These are phyloP conservation scores for Okapia johnstoni DNA, from an alignment of 2,113 vertebrate species.

Conservation along the genomic window DNA sequence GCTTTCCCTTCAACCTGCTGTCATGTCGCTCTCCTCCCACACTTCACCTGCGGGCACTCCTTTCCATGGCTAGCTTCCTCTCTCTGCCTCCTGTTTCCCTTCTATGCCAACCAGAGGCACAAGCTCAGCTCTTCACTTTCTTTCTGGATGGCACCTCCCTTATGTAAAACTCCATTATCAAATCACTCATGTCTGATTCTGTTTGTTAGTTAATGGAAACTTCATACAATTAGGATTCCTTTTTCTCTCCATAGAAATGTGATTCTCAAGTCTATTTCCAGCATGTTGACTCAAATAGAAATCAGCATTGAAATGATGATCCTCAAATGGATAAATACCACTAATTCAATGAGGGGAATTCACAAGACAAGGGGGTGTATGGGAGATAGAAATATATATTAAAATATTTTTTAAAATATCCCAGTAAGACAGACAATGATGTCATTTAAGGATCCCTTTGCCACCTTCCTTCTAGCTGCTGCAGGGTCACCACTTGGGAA, in stretches of 20 bases:
- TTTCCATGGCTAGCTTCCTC: neutral
- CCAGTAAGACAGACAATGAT: neutral
- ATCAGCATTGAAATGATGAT: constrained; percentile 21
- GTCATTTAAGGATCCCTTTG: neutral
- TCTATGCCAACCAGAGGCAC: neutral
- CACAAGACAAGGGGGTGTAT: neutral
- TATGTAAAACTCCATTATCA: neutral
- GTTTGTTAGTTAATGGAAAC: constrained; percentile 38
- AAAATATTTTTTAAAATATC: neutral
- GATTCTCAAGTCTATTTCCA: constrained; percentile 45
- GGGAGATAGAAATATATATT: neutral
- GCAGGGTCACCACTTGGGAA: neutral
- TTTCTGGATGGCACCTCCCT: neutral
- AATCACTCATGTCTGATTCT: neutral
- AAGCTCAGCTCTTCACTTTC: neutral
- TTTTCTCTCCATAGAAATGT: constrained; percentile 29
- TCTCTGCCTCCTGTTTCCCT: neutral
- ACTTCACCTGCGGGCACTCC: fast-evolving
- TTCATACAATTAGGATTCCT: constrained; percentile 41
- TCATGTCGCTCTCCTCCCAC: neutral
- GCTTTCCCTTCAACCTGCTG: too few relatives aligned
- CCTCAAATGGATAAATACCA: neutral
- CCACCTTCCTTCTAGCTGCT: neutral
- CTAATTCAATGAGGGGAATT: neutral
- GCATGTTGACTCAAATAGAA: constrained; percentile 25